A percentile compares a stretch with the other conserved stretches of the same genome.
phyloP scores from a whole-genome alignment of 2,888 invertebrate species.

The Synanthedon vespiformis region DNA sequence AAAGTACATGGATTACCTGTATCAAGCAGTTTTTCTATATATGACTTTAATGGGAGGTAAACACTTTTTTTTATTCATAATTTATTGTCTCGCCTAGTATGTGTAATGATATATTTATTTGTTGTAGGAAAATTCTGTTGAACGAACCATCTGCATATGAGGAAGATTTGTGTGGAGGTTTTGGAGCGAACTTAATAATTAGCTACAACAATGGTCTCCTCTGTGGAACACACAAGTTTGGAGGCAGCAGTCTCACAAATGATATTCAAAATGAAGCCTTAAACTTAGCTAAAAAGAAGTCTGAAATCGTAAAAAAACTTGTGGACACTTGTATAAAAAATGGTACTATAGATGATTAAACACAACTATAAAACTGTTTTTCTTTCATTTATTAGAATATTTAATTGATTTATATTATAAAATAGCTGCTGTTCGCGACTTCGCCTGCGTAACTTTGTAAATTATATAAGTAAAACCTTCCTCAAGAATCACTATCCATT shows the following conservation, averaged over 20 bases:
- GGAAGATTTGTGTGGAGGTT: constrained; percentile 78
- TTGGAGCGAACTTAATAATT: constrained; percentile 72
- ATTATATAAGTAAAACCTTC: no score
- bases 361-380: not conserved
- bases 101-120: constrained; percentile 4
- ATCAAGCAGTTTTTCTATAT: constrained; percentile 80
- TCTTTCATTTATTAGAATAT: not conserved
- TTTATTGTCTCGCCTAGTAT: not conserved
- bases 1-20: constrained; percentile 73
- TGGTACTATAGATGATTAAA: not conserved
- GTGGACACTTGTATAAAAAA: constrained; percentile 43
- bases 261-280: constrained; percentile 72
- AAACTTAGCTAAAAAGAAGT: constrained; percentile 70
- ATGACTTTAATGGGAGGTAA: constrained; percentile 72
- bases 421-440: no score
- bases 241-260: constrained; percentile 73
- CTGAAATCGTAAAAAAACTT: constrained; percentile 58
- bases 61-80: not conserved
- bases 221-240: constrained; percentile 80
- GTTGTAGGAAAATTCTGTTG: constrained; percentile 74
- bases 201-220: constrained; percentile 74
- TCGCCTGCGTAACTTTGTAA: no score
- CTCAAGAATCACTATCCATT: no score
- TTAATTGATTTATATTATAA: no score
- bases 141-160: constrained; percentile 88